Base-by-base conservation (phyloP, 2,797 vertebrate species). In the Helarctos malayanus region DNA sequence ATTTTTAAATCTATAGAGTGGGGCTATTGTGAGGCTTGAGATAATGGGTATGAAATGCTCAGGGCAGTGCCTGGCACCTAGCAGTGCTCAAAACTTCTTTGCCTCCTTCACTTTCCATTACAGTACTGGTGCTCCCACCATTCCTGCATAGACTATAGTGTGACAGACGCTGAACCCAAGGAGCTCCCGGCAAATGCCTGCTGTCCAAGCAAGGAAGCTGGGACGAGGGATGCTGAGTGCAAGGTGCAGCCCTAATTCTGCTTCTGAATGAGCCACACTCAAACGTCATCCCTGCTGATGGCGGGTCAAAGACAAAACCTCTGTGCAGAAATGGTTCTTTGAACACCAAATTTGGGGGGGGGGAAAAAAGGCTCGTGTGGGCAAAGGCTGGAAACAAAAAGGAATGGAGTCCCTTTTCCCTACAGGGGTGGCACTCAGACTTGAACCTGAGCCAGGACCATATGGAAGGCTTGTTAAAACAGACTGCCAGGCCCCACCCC, bases 101-200 rank as follows among this genome's bases (percentile, higher is more conserved):
- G 4, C 56, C 80, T 71, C 79, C 57, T 87, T 61, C 38, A 12
- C 59, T 88, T 41, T 49, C 15, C 5, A 0, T 49, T 16, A 23
- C 0, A 2, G 5, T 11, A 1, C 29, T 2, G 35, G 18, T n/a
- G 56, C n/a, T 82, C 35, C 76, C 45, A 7, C 19, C 63, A 18
- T n/a, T 54, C 10, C 73, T 63, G 15, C 35, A 32, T 7, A 75
- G 8, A 3, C 54, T 29, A 15, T 73, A 49, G n/a, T 71, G 49
- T 3, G 4, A 75, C 29, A 35, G 69, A 29, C 5, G 10, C 15
- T 14, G 73, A 38, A 32, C 3, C 10, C 25, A 4, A 0, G 0
- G 56, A 21, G 75, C 56, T 29, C 0, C 41, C 2, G 23, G 38
- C 25, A 10, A 38, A 16, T 0, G 54, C 56, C 73, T 63, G 11